Percentiles rank a stretch among this genome's conserved stretches.
These are phyloP conservation scores for Terrapene triunguis DNA, from an alignment of 2,113 vertebrate genomes.

Conservation along the genomic window DNA sequence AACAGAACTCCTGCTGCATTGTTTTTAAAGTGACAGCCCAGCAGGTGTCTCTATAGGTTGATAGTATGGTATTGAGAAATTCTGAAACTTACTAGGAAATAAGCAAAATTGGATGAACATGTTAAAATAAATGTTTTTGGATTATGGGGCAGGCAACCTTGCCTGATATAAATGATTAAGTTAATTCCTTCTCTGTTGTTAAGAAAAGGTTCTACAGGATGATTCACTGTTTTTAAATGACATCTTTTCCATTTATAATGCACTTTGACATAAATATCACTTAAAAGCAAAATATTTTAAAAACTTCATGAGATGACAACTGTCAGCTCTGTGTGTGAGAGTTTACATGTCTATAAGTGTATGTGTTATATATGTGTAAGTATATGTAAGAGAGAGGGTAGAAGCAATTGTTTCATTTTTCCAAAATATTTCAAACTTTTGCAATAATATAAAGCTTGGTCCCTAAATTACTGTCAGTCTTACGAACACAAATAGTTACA, in stretches of 20 bases:
- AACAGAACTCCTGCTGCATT: neutral
- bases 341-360: neutral
- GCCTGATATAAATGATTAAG: neutral
- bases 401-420: neutral
- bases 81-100: neutral
- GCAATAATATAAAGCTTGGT: neutral
- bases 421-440: neutral
- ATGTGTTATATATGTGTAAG: too few species aligned
- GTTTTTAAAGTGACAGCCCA: neutral
- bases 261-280: neutral
- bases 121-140: neutral
- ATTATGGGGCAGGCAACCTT: neutral
- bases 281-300: neutral
- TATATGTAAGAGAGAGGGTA: neutral
- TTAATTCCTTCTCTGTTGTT: neutral
- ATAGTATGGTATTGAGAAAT: neutral
- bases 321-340: neutral
- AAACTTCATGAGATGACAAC: neutral
- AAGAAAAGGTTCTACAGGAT: neutral
- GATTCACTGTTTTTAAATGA: neutral
- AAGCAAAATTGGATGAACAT: neutral
- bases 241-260: neutral
- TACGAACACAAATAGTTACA: neutral
- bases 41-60: neutral
- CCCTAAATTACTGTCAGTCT: neutral